These are phyloP conservation scores for Cyprinodon variegatus DNA, from an alignment of 2,113 vertebrate genomes.

Conservation along the genomic window DNA sequence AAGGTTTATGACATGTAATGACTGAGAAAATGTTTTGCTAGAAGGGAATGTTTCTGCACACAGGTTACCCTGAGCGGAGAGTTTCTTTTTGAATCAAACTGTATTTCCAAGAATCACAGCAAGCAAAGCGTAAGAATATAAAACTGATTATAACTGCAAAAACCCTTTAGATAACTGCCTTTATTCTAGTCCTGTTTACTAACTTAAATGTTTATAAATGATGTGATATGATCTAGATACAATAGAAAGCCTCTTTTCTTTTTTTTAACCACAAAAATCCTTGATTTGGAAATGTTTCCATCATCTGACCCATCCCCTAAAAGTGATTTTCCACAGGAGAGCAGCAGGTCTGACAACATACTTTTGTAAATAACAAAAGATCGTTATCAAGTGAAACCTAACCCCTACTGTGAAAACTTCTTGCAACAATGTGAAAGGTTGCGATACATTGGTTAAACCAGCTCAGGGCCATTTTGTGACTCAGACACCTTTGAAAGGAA, in stretches of 20 bases:
- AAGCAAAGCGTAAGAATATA: not conserved
- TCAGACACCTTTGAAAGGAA: not conserved
- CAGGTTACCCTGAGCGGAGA: conserved; percentile 17
- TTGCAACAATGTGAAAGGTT: not conserved
- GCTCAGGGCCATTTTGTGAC: not conserved
- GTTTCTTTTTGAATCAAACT: not conserved
- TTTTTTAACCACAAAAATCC: not conserved
- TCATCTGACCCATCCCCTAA: conserved; percentile 1
- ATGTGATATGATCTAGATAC: not conserved
- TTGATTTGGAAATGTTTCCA: not conserved
- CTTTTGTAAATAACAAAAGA: not conserved
- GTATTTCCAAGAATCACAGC: conserved; percentile 1
- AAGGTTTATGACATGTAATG: conserved; percentile 4
- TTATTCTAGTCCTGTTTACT: not conserved
- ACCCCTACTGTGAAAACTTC: not conserved
- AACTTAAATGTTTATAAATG: not conserved
- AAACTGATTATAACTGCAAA: not conserved
- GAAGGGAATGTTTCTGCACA: conserved; percentile 14
- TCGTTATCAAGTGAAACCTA: not conserved
- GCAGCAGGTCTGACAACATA: not conserved
- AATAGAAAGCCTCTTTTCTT: not conserved
- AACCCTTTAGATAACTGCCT: not conserved
- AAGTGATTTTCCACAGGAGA: not conserved
- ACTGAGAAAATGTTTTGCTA: conserved; percentile 3
- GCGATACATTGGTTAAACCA: no score